phyloP scores from a whole-genome alignment of 1,140 invertebrate species.

The Caenorhabditis briggsae region DNA sequence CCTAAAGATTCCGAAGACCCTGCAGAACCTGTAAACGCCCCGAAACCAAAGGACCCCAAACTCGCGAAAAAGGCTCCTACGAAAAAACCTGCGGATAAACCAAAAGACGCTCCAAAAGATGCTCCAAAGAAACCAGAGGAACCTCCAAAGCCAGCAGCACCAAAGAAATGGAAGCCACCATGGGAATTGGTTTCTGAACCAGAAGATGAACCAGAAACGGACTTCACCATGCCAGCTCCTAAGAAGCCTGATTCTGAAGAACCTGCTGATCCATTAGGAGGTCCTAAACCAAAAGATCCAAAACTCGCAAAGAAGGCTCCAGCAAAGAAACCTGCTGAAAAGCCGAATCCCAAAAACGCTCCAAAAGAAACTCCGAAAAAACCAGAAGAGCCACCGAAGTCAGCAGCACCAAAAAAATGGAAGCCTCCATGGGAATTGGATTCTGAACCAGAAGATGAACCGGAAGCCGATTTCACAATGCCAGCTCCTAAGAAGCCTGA shows the following conservation, averaged over 20 bases:
- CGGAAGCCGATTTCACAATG: constrained; percentile 6
- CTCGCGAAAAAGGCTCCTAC: not conserved
- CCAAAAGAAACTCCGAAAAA: not conserved
- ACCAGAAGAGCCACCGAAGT: not conserved
- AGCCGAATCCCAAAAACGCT: not conserved
- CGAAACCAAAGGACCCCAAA: constrained; percentile 18
- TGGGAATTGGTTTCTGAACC: constrained; percentile 2
- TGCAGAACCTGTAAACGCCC: not conserved
- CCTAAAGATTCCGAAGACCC: constrained; percentile 10
- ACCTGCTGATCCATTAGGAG: not conserved
- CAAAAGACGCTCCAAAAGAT: constrained; percentile 18
- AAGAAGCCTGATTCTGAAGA: constrained; percentile 21
- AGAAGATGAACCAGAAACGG: not conserved
- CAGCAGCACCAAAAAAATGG: constrained; percentile 25
- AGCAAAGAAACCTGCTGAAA: constrained; percentile 7
- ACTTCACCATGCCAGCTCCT: constrained; percentile 16
- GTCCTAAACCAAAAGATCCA: constrained; percentile 2
- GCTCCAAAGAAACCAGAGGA: not conserved
- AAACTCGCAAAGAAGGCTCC: constrained; percentile 32
- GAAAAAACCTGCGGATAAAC: not conserved
- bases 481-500: constrained; percentile 15
- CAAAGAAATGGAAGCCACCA: constrained; percentile 36
- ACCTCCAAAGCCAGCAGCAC: not conserved
- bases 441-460: constrained; percentile 13
- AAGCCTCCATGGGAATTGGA: constrained; percentile 27